Evolutionary conservation across 2,797 vertebrate species (phyloP).

Genomic region (Mycteria americana): DNA sequence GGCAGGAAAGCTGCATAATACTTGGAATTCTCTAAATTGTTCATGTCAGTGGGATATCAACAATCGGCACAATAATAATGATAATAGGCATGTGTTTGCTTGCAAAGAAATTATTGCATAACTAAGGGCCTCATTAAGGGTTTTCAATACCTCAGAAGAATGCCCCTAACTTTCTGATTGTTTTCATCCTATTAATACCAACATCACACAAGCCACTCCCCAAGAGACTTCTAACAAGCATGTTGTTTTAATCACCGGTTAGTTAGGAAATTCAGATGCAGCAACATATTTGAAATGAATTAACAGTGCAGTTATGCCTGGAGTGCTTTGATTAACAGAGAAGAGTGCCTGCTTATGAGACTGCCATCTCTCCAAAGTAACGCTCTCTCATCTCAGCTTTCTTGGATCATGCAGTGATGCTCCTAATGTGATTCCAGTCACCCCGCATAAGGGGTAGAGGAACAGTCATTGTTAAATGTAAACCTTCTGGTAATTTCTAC

Average conservation of each 20-base stretch:
- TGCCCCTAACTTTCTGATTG: slow-evolving; percentile 37
- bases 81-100: slow-evolving; percentile 36
- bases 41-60: slow-evolving; percentile 79
- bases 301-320: background rate
- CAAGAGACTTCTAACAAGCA: background rate
- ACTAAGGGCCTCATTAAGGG: slow-evolving; percentile 48
- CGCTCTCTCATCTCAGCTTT: background rate
- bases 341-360: background rate
- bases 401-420: background rate
- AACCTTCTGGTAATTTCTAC: background rate
- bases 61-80: slow-evolving; percentile 32
- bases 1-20: slow-evolving; percentile 82
- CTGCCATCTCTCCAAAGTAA: background rate
- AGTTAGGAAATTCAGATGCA: slow-evolving; percentile 18
- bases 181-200: slow-evolving; percentile 50
- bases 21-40: slow-evolving; percentile 85
- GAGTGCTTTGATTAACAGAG: background rate
- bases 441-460: background rate
- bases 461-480: background rate
- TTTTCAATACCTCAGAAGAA: slow-evolving; percentile 46
- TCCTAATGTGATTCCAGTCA: background rate
- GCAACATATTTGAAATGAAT: slow-evolving; percentile 18
- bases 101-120: slow-evolving; percentile 62
- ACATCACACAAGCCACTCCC: slow-evolving; percentile 30
- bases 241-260: slow-evolving; percentile 11